These are phyloP conservation scores for Drosophila fulvimacula DNA, from an alignment of 2,888 invertebrate species.

Conservation along the genomic window DNA sequence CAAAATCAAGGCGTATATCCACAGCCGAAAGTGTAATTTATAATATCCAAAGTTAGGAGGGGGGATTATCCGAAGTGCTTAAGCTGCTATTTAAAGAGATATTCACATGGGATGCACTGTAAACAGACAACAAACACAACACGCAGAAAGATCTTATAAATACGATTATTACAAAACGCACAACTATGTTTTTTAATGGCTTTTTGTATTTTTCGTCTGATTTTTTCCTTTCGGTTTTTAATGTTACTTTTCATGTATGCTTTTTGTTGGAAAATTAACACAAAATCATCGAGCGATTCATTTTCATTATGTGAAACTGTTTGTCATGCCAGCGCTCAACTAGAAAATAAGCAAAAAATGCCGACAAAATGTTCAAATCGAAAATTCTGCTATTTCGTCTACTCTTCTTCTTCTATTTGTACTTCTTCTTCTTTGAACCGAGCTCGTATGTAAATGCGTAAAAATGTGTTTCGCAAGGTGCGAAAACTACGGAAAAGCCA, in stretches of 20 bases:
- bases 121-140: slow-evolving; percentile 69
- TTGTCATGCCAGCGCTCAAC: slow-evolving; percentile 70
- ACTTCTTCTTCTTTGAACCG: not conserved
- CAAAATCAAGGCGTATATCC: slow-evolving; percentile 48
- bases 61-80: slow-evolving; percentile 69
- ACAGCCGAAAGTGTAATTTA: slow-evolving; percentile 43
- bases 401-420: not conserved
- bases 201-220: slow-evolving; percentile 29
- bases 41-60: slow-evolving; percentile 42
- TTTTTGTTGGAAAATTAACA: slow-evolving; percentile 52
- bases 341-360: slow-evolving; percentile 69
- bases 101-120: slow-evolving; percentile 76
- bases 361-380: slow-evolving; percentile 30
- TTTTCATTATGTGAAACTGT: slow-evolving; percentile 64
- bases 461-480: slow-evolving; percentile 76
- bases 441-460: slow-evolving; percentile 73
- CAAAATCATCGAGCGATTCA: slow-evolving; percentile 64
- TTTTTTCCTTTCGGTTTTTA: slow-evolving; percentile 9
- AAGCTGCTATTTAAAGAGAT: slow-evolving; percentile 58
- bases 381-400: slow-evolving; percentile 19
- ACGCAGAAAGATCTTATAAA: slow-evolving; percentile 52
- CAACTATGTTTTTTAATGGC: slow-evolving; percentile 41
- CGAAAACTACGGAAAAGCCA: slow-evolving; percentile 76
- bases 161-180: slow-evolving; percentile 66
- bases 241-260: slow-evolving; percentile 14